Percentiles rank a stretch among this genome's conserved stretches.
phyloP scores from a whole-genome alignment of 2,113 vertebrate species.

The Peromyscus californicus region DNA sequence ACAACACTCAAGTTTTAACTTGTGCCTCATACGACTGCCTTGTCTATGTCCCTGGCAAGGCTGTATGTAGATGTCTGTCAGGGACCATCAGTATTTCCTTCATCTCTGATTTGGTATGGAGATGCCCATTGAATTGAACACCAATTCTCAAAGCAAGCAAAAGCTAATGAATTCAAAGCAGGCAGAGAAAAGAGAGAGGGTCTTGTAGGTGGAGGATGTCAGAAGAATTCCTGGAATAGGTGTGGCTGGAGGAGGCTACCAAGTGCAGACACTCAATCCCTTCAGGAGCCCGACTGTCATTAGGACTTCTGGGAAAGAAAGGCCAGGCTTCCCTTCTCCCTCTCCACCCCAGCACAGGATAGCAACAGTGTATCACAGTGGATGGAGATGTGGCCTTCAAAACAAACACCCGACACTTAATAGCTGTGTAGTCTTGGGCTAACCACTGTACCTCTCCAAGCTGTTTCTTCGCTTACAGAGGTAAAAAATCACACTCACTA shows the following conservation, averaged over 20 bases:
- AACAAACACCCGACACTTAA: background rate
- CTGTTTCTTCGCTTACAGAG: background rate
- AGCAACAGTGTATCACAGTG: background rate
- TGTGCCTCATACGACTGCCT: background rate
- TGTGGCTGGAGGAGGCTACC: background rate
- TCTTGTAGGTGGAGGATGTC: background rate
- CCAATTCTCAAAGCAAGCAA: constrained; percentile 20
- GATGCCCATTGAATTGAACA: background rate
- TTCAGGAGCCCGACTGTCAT: background rate
- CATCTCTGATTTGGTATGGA: background rate
- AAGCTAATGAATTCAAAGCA: constrained; percentile 36
- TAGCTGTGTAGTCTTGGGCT: background rate
- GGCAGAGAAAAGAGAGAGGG: background rate
- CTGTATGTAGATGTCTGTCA: background rate
- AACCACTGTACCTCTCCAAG: background rate
- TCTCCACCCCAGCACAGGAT: background rate
- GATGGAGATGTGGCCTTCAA: background rate
- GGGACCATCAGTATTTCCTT: background rate
- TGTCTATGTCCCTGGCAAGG: background rate
- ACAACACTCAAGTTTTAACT: background rate
- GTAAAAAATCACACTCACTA: background rate
- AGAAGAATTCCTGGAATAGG: constrained; percentile 54
- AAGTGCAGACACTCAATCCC: background rate
- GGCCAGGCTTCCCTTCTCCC: background rate
- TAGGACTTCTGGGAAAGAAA: background rate